Conservation (phyloP, 2,797 vertebrate genomes). For the Coregonus suidteri region DNA sequence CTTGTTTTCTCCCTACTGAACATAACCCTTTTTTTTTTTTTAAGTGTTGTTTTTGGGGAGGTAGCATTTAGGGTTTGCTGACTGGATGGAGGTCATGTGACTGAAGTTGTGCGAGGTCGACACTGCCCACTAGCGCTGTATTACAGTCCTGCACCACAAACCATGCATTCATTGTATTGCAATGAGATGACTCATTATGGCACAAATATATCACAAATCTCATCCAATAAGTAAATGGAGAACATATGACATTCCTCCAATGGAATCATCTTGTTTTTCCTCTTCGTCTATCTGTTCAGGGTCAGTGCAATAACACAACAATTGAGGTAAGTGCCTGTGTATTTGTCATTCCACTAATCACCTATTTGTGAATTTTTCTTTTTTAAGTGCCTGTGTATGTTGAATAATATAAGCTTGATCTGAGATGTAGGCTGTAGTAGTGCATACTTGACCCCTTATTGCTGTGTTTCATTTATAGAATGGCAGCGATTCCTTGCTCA, state of each 20-base stretch:
- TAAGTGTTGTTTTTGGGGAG: background rate
- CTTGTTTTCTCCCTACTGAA: background rate
- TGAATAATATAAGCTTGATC: background rate
- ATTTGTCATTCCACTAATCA: no score
- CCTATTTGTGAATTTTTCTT: no score
- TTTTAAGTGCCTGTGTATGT: background rate
- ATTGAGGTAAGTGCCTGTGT: constrained; percentile 76
- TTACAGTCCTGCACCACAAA: constrained; percentile 48
- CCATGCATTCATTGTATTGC: constrained; percentile 40
- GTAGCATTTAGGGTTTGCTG: background rate
- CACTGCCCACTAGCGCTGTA: constrained; percentile 61
- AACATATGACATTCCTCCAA: background rate
- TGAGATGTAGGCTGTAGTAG: background rate
- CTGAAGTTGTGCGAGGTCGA: constrained; percentile 20
- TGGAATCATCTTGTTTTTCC: constrained; percentile 22
- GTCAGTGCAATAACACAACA: constrained; percentile 76
- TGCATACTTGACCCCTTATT: background rate
- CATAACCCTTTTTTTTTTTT: background rate
- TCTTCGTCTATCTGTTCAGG: constrained; percentile 65
- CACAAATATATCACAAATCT: background rate
- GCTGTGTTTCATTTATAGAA: constrained; percentile 75
- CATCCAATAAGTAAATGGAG: background rate
- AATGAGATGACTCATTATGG: background rate
- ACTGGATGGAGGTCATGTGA: constrained; percentile 1
- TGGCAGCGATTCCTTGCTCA: constrained; percentile 70